A percentile compares a stretch with the other conserved stretches of the same genome.
Evolutionary conservation across 2,113 vertebrate genomes (phyloP).

Genomic region (Lagopus leucura): DNA sequence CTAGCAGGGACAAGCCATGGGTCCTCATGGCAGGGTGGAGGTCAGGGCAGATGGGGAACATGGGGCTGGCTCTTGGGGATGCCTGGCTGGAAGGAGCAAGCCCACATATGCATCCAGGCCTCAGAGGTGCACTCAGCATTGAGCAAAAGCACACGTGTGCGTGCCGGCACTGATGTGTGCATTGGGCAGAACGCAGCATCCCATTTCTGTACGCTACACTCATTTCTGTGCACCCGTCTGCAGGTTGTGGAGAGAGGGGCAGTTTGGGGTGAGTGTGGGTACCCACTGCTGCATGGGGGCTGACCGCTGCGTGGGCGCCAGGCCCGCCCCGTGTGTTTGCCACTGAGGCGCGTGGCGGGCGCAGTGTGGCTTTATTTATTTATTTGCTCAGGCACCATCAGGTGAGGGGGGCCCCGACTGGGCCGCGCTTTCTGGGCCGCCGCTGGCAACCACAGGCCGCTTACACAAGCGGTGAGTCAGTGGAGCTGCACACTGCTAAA

Average conservation of each 20-base stretch:
- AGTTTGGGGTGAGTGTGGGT: background rate
- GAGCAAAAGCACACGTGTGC: fast-evolving
- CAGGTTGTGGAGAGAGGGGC: background rate
- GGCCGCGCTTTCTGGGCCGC: slow-evolving; percentile 40
- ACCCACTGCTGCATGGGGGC: background rate
- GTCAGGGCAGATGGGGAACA: background rate
- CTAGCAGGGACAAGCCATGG: background rate
- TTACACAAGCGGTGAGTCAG: slow-evolving; percentile 81
- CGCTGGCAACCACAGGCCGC: slow-evolving; percentile 70
- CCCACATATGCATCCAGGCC: background rate
- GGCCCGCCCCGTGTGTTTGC: slow-evolving; percentile 40
- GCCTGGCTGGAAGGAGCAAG: background rate
- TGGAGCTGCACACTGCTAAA: slow-evolving; percentile 75
- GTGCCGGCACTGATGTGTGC: background rate
- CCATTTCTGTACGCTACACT: background rate
- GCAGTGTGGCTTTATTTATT: slow-evolving; percentile 54
- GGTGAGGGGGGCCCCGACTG: slow-evolving; percentile 70
- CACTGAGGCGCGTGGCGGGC: background rate
- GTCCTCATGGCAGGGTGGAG: background rate
- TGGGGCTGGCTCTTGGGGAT: background rate
- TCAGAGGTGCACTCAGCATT: background rate
- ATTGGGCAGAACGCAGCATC: background rate
- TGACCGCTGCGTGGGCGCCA: fast-evolving
- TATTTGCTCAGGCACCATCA: slow-evolving; percentile 76
- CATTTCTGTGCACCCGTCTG: background rate